phyloP scores from a whole-genome alignment of 1,140 invertebrate genomes.

The Drosophila tani region DNA sequence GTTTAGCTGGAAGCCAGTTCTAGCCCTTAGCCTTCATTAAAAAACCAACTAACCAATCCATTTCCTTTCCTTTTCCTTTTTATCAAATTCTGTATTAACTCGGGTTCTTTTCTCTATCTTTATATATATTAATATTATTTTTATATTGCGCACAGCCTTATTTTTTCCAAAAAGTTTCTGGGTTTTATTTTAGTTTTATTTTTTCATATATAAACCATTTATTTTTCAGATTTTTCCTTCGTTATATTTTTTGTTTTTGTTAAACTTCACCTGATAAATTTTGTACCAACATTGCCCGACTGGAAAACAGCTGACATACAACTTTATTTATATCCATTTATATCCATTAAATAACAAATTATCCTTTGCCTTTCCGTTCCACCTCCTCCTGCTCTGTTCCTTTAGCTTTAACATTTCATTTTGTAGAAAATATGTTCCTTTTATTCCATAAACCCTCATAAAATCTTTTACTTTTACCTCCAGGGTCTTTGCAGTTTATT shows the following conservation, averaged over 20 bases:
- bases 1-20: slow-evolving; percentile 19
- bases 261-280: slow-evolving; percentile 76
- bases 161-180: slow-evolving; percentile 64
- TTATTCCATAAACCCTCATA: slow-evolving; percentile 11
- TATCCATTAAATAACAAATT: slow-evolving; percentile 37
- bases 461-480: slow-evolving; percentile 8
- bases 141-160: slow-evolving; percentile 77
- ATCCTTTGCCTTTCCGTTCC: slow-evolving; percentile 12
- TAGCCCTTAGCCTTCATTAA: slow-evolving; percentile 1
- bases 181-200: slow-evolving; percentile 24
- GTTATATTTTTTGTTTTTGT: slow-evolving; percentile 24
- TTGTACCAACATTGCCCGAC: slow-evolving; percentile 75
- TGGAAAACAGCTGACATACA: slow-evolving; percentile 45
- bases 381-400: slow-evolving; percentile 9
- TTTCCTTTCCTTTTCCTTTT: neutral
- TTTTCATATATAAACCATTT: slow-evolving; percentile 47
- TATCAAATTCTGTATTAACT: slow-evolving; percentile 31
- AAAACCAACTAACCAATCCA: slow-evolving; percentile 23
- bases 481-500: slow-evolving; percentile 7
- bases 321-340: slow-evolving; percentile 15
- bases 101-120: slow-evolving; percentile 22
- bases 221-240: slow-evolving; percentile 32
- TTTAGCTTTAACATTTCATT: slow-evolving; percentile 42
- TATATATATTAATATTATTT: slow-evolving; percentile 47
- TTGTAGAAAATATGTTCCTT: slow-evolving; percentile 54